Base-by-base conservation (phyloP, 2,113 vertebrate species). In the Columbina picui region DNA sequence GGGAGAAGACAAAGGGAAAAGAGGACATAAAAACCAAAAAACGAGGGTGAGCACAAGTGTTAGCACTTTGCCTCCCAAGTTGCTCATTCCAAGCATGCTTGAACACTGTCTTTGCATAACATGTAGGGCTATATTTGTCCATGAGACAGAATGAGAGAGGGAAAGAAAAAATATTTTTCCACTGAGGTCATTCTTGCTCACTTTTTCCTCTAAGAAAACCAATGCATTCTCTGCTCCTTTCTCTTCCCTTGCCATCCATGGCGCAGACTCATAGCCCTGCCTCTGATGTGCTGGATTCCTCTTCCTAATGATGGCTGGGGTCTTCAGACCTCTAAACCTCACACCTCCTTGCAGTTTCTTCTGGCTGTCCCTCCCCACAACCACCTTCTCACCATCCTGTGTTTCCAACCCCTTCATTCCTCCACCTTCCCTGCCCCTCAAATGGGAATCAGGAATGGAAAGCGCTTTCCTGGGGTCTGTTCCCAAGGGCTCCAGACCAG, bases 181-280 rank as follows among this genome's bases (percentile, higher is more conserved):
- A 77, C 45, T 61, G 95, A 97, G 88, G 90, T 97, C 77, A 97
- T 92, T 91, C 90, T 96, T 94, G 92, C 92, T 96, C 88, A 84
- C 87, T 95, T 92, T 97, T 97, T 97, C 94, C 94, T 93, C 67
- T 81, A 83, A 93, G 86, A 96, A 95, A 94, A 92, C 83, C 89
- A 26, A 45, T 93, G 86, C 85, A 47, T 36, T 93, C 69, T 84
- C 36, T 3, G 22, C 53, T 71, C n/a, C 47, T 88, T 96, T 85
- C 64, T 7, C 6, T 55, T 93, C 77, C 60, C n/a, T 91, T 19
- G 1, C 25, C 34, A 52, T 74, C 74, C 38, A 50, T 3, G 2
- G 57, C 84, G 79, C 56, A 81, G 43, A 56, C 49, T 92, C 84
- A 30, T 27, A 56, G 57, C 43, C n/a, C 45, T 43, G n/a, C 78